These are phyloP conservation scores for Jordanella pulchra DNA, from an alignment of 2,797 vertebrate genomes.

Conservation along the genomic window DNA sequence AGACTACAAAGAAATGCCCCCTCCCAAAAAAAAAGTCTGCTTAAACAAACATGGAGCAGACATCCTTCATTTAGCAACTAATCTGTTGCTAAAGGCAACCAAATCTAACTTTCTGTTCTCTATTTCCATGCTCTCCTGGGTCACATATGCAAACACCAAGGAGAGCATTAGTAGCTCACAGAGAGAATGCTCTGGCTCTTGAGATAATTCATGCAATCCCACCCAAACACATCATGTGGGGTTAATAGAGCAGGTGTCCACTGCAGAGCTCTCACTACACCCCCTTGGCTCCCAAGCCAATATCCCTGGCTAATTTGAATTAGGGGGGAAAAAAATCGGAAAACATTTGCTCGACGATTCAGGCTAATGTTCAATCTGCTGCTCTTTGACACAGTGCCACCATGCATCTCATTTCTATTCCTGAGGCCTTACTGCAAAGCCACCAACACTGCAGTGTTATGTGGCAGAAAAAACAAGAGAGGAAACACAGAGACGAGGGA, in stretches of 20 bases:
- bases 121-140: slow-evolving; percentile 29
- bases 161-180: slow-evolving; percentile 35
- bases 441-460: slow-evolving; percentile 56
- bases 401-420: slow-evolving; percentile 71
- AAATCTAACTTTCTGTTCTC: slow-evolving; percentile 38
- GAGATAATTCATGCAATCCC: slow-evolving; percentile 57
- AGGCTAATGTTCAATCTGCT: slow-evolving; percentile 81
- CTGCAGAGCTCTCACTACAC: slow-evolving; percentile 54
- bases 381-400: slow-evolving; percentile 78
- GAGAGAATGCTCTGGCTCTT: slow-evolving; percentile 26
- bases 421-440: slow-evolving; percentile 53
- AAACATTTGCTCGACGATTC: slow-evolving; percentile 77
- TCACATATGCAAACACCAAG: slow-evolving; percentile 19
- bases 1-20: slow-evolving; percentile 2
- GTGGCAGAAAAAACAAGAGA: slow-evolving; percentile 34
- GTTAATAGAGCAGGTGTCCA: slow-evolving; percentile 81
- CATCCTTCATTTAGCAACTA: slow-evolving; percentile 30
- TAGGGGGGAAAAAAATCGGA: slow-evolving; percentile 61
- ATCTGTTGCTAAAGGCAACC: slow-evolving; percentile 32
- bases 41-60: slow-evolving; percentile 54
- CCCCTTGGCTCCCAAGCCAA: slow-evolving; percentile 58
- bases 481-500: slow-evolving; percentile 1
- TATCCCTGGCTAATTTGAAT: slow-evolving; percentile 72
- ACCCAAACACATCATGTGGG: slow-evolving; percentile 63
- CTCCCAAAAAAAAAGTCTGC: slow-evolving; percentile 51